Conservation (phyloP, 2,113 vertebrate species). For the Onychostruthus taczanowskii region DNA sequence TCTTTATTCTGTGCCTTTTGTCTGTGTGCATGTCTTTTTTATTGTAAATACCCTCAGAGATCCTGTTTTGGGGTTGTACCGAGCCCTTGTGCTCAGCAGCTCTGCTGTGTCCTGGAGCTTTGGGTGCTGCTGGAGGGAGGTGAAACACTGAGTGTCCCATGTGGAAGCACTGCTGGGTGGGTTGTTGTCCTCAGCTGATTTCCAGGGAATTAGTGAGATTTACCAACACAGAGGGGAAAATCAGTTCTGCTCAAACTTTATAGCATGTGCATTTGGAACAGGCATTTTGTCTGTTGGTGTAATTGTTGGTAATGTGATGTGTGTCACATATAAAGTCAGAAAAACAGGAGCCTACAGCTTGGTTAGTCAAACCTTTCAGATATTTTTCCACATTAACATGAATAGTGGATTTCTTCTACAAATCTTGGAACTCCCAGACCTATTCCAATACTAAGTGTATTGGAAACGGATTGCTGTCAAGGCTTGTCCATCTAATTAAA, state of each 20-base stretch:
- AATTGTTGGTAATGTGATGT: neutral
- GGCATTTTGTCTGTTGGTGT: neutral
- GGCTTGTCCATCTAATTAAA: constrained; percentile 56
- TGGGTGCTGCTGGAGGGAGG: neutral
- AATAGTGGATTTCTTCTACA: constrained; percentile 1
- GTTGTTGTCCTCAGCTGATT: neutral
- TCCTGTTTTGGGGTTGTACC: accelerated
- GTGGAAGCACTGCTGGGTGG: neutral
- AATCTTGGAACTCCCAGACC: neutral
- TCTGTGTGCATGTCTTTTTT: neutral
- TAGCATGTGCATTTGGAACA: neutral
- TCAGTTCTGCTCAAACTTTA: neutral
- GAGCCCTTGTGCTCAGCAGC: neutral
- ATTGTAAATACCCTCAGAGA: neutral
- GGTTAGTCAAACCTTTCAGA: neutral
- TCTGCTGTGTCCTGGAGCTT: neutral
- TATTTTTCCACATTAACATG: neutral
- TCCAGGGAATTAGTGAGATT: neutral
- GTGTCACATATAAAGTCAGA: neutral
- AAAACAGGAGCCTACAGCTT: neutral
- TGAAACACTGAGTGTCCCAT: neutral
- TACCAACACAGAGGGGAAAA: neutral
- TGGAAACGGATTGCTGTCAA: constrained; percentile 49
- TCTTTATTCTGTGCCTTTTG: neutral
- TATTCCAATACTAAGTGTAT: constrained; percentile 52